A percentile compares a stretch with the other conserved stretches of the same genome.
These are phyloP conservation scores for Colinus virginianus DNA, from an alignment of 2,113 vertebrate genomes.

Conservation along the genomic window DNA sequence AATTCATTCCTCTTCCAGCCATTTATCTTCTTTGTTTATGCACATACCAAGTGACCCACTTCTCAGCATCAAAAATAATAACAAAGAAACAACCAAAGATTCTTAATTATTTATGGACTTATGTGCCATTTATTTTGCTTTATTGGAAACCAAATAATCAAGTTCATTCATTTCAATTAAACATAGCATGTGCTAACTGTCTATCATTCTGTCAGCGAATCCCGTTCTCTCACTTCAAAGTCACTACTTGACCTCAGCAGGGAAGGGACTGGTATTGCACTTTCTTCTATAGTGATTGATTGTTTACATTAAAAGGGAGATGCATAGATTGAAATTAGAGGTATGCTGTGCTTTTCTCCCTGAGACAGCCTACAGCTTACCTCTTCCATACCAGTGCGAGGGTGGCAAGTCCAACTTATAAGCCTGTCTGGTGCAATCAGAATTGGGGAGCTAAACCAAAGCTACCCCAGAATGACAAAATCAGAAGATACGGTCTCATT, in stretches of 20 bases:
- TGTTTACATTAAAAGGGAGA: conserved; percentile 44
- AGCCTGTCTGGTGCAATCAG: background rate
- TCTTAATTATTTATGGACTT: conserved; percentile 67
- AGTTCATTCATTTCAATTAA: conserved; percentile 71
- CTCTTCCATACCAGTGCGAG: background rate
- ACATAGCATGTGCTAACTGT: conserved; percentile 65
- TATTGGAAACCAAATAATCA: conserved; percentile 72
- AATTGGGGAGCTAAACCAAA: background rate
- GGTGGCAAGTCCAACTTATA: background rate
- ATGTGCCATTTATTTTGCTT: conserved; percentile 73
- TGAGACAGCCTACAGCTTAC: background rate
- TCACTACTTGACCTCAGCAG: conserved; percentile 33
- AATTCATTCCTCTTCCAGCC: conserved; percentile 74
- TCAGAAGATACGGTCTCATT: background rate
- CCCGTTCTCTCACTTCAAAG: conserved; percentile 19
- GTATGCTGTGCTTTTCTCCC: background rate
- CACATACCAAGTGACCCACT: conserved; percentile 72
- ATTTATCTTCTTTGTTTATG: conserved; percentile 80
- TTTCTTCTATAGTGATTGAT: conserved; percentile 54
- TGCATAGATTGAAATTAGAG: conserved; percentile 8
- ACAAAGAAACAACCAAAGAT: conserved; percentile 64
- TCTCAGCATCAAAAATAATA: conserved; percentile 74
- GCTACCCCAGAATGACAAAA: background rate
- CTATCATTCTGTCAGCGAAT: conserved; percentile 23
- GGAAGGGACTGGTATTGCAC: background rate